phyloP scores from a whole-genome alignment of 2,888 invertebrate genomes.

The Chaitophorus viminalis region DNA sequence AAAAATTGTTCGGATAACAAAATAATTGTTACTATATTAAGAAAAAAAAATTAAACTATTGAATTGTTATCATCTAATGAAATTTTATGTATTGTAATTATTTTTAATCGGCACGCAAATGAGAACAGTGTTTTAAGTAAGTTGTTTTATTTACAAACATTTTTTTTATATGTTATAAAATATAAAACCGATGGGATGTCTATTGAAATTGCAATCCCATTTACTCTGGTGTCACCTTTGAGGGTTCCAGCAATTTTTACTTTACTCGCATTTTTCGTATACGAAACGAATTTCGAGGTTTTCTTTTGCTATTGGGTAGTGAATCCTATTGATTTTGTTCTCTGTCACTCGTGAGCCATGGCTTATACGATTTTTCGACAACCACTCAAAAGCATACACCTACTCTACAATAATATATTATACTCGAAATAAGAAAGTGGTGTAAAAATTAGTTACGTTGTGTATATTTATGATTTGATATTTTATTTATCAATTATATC shows the following conservation, averaged over 20 bases:
- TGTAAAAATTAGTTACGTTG: slow-evolving; percentile 24
- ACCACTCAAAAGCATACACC: slow-evolving; percentile 19
- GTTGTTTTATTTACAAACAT: not conserved
- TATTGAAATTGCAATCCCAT: slow-evolving; percentile 12
- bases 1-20: too few relatives aligned
- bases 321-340: slow-evolving; percentile 38
- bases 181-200: not conserved
- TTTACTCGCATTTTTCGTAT: not conserved
- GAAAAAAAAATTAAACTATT: too few relatives aligned
- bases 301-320: slow-evolving; percentile 10
- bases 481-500: slow-evolving; percentile 3
- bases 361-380: slow-evolving; percentile 16
- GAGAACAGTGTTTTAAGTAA: not conserved
- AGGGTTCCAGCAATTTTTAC: not conserved
- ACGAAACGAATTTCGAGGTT: not conserved
- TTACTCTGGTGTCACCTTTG: not conserved
- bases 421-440: not conserved
- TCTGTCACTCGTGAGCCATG: not conserved
- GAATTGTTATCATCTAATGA: not conserved
- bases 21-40: too few relatives aligned
- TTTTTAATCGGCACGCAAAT: not conserved
- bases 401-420: too few relatives aligned
- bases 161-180: not conserved
- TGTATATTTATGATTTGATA: slow-evolving; percentile 24
- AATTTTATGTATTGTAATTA: not conserved